Conservation (phyloP, 2,113 vertebrate genomes). For the Lophius piscatorius region DNA sequence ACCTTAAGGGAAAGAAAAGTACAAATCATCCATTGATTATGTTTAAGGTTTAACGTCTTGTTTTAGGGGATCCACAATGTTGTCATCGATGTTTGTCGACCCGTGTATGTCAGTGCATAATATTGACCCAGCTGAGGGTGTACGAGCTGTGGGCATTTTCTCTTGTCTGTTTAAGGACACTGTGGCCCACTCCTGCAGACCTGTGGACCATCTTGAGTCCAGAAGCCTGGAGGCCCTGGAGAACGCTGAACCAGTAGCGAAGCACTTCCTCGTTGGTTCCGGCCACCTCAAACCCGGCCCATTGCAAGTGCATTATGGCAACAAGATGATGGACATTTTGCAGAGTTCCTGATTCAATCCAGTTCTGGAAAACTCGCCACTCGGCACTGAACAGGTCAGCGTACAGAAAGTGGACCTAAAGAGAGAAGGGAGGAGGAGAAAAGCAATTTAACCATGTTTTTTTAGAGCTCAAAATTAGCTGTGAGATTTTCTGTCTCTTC, state of each 20-base stretch:
- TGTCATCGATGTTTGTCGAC: slow-evolving; percentile 1
- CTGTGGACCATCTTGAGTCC: slow-evolving; percentile 75
- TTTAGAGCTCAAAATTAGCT: too few species aligned
- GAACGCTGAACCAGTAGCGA: slow-evolving; percentile 81
- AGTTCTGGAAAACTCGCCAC: slow-evolving; percentile 81
- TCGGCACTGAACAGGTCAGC: slow-evolving; percentile 80
- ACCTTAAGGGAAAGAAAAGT: slow-evolving; percentile 11
- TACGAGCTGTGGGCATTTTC: slow-evolving; percentile 71
- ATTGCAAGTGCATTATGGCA: slow-evolving; percentile 78
- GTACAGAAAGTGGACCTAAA: slow-evolving; percentile 78
- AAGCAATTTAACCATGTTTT: background rate
- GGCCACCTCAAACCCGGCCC: slow-evolving; percentile 81
- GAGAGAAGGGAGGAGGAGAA: slow-evolving; percentile 19
- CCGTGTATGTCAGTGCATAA: slow-evolving; percentile 30
- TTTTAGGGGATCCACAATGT: background rate
- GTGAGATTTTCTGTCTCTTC: too few species aligned
- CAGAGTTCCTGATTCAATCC: slow-evolving; percentile 72
- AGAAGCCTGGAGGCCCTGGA: slow-evolving; percentile 63
- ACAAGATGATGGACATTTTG: slow-evolving; percentile 75
- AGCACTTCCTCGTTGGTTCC: slow-evolving; percentile 76
- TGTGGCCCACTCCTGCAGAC: slow-evolving; percentile 61
- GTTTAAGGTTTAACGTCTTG: background rate
- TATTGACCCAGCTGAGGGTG: slow-evolving; percentile 81
- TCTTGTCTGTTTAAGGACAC: slow-evolving; percentile 63
- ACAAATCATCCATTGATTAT: background rate